These are phyloP conservation scores for Lerista edwardsae DNA, from an alignment of 2,797 vertebrate species.

Conservation along the genomic window DNA sequence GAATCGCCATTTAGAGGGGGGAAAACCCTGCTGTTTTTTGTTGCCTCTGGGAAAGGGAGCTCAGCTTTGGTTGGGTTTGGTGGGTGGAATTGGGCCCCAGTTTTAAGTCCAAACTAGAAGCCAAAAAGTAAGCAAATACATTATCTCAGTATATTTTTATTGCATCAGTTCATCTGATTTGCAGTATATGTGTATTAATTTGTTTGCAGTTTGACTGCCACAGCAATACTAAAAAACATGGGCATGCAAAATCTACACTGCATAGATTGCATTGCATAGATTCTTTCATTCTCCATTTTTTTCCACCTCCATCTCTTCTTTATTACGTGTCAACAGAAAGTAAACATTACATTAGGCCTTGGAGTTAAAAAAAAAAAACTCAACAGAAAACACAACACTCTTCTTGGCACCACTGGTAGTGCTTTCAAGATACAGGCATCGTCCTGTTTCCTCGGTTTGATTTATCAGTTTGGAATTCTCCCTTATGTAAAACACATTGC, in stretches of 20 bases:
- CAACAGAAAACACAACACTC: neutral
- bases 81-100: no score
- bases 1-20: no score
- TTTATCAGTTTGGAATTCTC: neutral
- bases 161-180: neutral
- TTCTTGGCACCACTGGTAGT: neutral
- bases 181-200: neutral
- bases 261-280: neutral
- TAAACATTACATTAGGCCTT: neutral
- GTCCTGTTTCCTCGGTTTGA: neutral
- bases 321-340: neutral
- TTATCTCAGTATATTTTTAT: no score
- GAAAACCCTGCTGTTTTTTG: no score
- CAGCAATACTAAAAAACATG: neutral
- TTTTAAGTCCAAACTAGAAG: no score
- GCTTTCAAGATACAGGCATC: neutral
- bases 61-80: no score
- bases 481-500: neutral
- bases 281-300: neutral
- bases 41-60: no score
- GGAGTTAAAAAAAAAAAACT: neutral
- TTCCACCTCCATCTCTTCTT: neutral
- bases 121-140: neutral
- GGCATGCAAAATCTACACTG: neutral
- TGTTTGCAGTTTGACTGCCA: neutral